Evolutionary conservation across 1,140 invertebrate species (phyloP).

Genomic region (Philaenus spumarius): DNA sequence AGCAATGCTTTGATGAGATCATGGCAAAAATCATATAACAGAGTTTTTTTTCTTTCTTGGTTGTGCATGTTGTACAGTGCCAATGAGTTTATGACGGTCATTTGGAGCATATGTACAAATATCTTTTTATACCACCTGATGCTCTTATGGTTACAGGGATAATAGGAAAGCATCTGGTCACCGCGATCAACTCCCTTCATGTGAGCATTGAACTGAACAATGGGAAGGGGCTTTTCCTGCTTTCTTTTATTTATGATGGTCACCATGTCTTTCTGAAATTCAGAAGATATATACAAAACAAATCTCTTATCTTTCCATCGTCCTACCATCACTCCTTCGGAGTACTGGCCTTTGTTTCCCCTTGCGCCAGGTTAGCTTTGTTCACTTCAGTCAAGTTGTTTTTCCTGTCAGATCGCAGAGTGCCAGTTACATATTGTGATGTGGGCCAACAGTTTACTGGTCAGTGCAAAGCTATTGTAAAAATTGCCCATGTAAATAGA

Average conservation of each 20-base stretch:
- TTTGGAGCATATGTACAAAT: conserved; percentile 1
- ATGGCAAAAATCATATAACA: not conserved
- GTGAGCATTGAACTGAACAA: no score
- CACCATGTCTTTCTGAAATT: conserved; percentile 23
- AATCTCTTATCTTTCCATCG: conserved; percentile 36
- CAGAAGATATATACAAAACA: conserved; percentile 33
- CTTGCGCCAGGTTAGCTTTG: not conserved
- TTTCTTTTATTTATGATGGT: conserved; percentile 24
- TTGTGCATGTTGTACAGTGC: not conserved
- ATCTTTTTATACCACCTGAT: conserved; percentile 14
- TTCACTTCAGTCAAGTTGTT: not conserved
- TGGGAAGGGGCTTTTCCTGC: not conserved
- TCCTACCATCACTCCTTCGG: conserved; percentile 20
- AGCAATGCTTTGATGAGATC: not conserved
- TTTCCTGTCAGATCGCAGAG: not conserved
- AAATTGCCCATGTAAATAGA: conserved; percentile 18
- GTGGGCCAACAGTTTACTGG: not conserved
- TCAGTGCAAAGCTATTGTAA: conserved; percentile 7
- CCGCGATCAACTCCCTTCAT: no score
- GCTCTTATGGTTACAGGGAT: conserved; percentile 10
- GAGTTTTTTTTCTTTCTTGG: not conserved
- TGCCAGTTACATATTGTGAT: conserved; percentile 4
- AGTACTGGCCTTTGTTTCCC: not conserved
- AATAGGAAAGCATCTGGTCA: no score
- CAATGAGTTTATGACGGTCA: conserved; percentile 12